Conservation (phyloP, 2,113 vertebrate species). For the Halichoeres trimaculatus region DNA sequence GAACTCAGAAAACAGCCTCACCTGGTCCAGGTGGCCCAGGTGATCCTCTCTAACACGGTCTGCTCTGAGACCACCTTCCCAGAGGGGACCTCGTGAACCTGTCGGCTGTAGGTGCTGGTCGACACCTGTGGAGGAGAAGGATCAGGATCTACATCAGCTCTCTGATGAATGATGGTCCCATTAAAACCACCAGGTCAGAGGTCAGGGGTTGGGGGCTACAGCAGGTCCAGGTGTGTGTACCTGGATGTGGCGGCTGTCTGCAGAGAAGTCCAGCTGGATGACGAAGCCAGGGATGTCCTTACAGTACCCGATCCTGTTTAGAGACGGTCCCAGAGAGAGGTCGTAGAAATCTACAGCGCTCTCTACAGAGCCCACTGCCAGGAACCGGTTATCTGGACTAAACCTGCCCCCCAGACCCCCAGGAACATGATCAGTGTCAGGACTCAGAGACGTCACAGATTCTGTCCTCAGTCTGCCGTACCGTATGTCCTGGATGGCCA, state of each 20-base stretch:
- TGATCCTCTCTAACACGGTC: conserved; percentile 88
- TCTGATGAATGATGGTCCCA: too few relatives aligned
- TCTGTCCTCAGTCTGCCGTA: too few relatives aligned
- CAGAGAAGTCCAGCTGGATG: conserved; percentile 96
- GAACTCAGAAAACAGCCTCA: conserved; percentile 63
- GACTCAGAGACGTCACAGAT: too few relatives aligned
- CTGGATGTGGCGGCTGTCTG: conserved; percentile 94
- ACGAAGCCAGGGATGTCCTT: conserved; percentile 95
- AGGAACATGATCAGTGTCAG: not conserved
- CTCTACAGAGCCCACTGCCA: conserved; percentile 93
- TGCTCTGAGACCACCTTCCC: conserved; percentile 90
- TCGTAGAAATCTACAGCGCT: conserved; percentile 97
- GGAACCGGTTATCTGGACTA: conserved; percentile 92
- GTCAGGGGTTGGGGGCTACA: not conserved
- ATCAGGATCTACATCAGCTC: too few relatives aligned
- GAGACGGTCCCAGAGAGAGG: conserved; percentile 91
- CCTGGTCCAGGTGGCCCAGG: conserved; percentile 99
- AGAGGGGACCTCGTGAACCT: conserved; percentile 93
- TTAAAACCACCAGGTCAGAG: too few relatives aligned
- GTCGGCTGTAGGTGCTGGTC: conserved; percentile 91
- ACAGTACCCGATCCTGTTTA: conserved; percentile 95
- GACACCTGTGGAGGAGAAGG: conserved; percentile 91
- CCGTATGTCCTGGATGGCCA: conserved; percentile 90
- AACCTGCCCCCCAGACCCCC: conserved; percentile 83
- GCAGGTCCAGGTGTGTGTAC: conserved; percentile 71